These are phyloP conservation scores for Grapholita molesta DNA, from an alignment of 1,140 invertebrate species.

Conservation along the genomic window DNA sequence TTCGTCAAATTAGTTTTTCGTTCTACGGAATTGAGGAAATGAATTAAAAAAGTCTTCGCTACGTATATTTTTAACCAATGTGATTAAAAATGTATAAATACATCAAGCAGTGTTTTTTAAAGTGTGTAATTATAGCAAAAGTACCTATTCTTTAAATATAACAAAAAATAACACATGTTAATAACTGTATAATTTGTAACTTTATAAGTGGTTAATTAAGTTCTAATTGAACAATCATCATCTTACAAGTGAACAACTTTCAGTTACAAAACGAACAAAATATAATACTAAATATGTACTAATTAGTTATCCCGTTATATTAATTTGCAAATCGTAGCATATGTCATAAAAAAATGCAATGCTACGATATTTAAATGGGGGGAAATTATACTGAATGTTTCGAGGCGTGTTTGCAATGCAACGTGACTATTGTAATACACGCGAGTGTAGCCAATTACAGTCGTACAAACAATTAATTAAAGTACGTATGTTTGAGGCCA, in stretches of 20 bases:
- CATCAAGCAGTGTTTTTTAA: no score
- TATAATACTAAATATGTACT: not conserved
- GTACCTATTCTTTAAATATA: no score
- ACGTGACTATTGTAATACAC: conserved; percentile 5
- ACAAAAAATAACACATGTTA: no score
- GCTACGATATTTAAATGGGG: not conserved
- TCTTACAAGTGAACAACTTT: no score
- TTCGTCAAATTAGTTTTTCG: not conserved
- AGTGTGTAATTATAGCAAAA: no score
- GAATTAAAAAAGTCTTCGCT: no score
- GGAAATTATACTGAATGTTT: not conserved
- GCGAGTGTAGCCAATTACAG: not conserved
- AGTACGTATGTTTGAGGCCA: not conserved
- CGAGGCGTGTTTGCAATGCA: not conserved
- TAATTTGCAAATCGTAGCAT: not conserved
- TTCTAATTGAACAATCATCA: no score
- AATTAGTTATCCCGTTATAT: not conserved
- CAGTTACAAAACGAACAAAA: not conserved
- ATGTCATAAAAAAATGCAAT: not conserved
- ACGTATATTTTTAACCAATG: no score
- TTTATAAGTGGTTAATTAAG: no score
- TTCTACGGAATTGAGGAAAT: not conserved
- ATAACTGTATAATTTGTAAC: no score
- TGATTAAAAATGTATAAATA: no score
- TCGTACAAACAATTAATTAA: conserved; percentile 6